These are phyloP conservation scores for Nowickia ferox DNA, from an alignment of 2,888 invertebrate species.

Conservation along the genomic window DNA sequence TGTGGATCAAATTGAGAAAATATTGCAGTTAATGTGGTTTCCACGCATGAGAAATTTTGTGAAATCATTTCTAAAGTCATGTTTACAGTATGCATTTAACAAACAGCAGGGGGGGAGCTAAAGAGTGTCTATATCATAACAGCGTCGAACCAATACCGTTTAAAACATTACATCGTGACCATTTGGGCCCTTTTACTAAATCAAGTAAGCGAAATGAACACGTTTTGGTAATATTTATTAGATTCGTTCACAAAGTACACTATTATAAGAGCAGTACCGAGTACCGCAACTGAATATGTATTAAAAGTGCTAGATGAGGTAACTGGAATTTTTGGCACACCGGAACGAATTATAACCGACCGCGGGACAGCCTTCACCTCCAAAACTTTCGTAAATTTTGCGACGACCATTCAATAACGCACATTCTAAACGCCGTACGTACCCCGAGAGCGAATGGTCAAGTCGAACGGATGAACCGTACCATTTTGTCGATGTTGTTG, in stretches of 20 bases:
- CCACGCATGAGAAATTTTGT: too few relatives aligned
- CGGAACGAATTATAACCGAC: conserved; percentile 54
- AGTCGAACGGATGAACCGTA: conserved; percentile 51
- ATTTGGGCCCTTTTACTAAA: conserved; percentile 2
- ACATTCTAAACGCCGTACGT: conserved; percentile 72
- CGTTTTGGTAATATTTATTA: not conserved
- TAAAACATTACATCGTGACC: not conserved
- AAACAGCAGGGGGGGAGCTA: conserved; percentile 72
- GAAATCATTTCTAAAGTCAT: not conserved
- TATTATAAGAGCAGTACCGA: conserved; percentile 12
- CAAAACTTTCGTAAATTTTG: conserved; percentile 70
- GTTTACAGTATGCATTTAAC: conserved; percentile 75
- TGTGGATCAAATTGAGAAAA: too few relatives aligned
- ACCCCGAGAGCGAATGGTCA: conserved; percentile 72
- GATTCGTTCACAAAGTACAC: conserved; percentile 12
- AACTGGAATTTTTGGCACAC: conserved; percentile 71
- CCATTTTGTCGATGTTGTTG: conserved; percentile 43
- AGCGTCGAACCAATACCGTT: not conserved
- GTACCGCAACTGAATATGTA: conserved; percentile 34
- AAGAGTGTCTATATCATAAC: conserved; percentile 47
- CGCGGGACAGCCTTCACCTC: conserved; percentile 74
- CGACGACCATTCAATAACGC: conserved; percentile 61
- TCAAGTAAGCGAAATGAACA: not conserved
- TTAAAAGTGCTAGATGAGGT: not conserved
- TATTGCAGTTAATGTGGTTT: too few relatives aligned